A percentile compares a stretch with the other conserved stretches of the same genome.
Evolutionary conservation across 2,797 vertebrate genomes (phyloP).

Genomic region (Stomatorhinus walkeri): DNA sequence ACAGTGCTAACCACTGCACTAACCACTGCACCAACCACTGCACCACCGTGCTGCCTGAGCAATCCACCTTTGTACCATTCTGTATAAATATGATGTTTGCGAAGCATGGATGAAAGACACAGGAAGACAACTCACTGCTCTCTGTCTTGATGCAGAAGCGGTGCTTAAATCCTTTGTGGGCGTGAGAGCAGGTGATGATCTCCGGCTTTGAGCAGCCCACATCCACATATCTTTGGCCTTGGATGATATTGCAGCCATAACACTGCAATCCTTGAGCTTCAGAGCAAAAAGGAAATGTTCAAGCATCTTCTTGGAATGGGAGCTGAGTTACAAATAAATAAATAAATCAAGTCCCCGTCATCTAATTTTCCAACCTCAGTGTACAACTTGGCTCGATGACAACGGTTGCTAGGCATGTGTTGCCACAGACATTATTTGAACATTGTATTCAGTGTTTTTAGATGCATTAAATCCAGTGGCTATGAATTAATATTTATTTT

Average conservation of each 20-base stretch:
- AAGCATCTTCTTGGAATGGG: background rate
- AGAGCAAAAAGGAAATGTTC: conserved; percentile 8
- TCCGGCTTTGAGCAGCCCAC: conserved; percentile 60
- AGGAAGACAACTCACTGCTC: conserved; percentile 37
- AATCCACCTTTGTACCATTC: background rate
- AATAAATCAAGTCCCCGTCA: background rate
- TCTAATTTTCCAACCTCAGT: background rate
- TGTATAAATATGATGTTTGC: background rate
- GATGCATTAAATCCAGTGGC: background rate
- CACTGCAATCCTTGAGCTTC: conserved; percentile 56
- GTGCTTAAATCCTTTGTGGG: conserved; percentile 45
- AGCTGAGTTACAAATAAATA: background rate
- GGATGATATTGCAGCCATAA: conserved; percentile 61
- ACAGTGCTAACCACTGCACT: background rate
- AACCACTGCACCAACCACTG: background rate
- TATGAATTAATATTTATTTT: background rate
- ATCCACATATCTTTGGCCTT: conserved; percentile 55
- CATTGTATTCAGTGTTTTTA: background rate
- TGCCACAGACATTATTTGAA: background rate
- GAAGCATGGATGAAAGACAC: background rate
- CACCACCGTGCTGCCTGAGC: background rate
- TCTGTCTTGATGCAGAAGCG: conserved; percentile 44
- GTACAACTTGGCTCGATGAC: background rate
- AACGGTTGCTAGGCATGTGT: background rate
- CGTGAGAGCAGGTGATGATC: conserved; percentile 57